Conservation (phyloP, 2,113 vertebrate genomes). For the Crotalus helleri region DNA sequence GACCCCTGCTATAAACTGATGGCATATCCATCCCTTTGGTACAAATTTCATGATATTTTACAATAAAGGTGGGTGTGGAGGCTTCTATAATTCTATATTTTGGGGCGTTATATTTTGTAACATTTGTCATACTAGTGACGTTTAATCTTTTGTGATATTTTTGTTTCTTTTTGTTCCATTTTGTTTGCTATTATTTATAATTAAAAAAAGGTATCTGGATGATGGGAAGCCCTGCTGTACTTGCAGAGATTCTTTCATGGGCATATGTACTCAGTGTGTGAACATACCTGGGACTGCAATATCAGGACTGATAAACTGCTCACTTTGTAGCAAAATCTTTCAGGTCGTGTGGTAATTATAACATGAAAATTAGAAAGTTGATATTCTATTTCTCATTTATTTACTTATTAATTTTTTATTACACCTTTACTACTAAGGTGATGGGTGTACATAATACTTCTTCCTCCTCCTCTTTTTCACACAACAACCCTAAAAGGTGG, state of each 20-base stretch:
- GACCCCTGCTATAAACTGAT: background rate
- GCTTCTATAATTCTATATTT: background rate
- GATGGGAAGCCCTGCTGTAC: background rate
- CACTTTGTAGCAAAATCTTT: background rate
- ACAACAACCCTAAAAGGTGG: too few relatives aligned
- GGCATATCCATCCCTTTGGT: background rate
- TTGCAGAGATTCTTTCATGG: background rate
- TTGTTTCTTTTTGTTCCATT: background rate
- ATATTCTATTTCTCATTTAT: background rate
- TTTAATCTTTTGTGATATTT: background rate
- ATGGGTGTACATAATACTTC: background rate
- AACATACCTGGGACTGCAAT: background rate
- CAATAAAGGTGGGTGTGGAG: background rate
- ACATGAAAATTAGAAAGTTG: background rate
- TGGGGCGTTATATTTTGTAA: background rate
- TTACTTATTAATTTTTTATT: background rate
- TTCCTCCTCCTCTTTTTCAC: background rate
- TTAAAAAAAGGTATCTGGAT: background rate
- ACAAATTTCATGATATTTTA: background rate
- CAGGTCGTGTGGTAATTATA: background rate
- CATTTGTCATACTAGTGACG: background rate
- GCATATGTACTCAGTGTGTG: background rate
- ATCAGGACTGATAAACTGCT: background rate
- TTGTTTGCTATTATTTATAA: background rate
- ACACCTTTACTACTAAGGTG: background rate